Base-by-base conservation (phyloP, 2,113 vertebrate species). In the Urocynchramus pylzowi region DNA sequence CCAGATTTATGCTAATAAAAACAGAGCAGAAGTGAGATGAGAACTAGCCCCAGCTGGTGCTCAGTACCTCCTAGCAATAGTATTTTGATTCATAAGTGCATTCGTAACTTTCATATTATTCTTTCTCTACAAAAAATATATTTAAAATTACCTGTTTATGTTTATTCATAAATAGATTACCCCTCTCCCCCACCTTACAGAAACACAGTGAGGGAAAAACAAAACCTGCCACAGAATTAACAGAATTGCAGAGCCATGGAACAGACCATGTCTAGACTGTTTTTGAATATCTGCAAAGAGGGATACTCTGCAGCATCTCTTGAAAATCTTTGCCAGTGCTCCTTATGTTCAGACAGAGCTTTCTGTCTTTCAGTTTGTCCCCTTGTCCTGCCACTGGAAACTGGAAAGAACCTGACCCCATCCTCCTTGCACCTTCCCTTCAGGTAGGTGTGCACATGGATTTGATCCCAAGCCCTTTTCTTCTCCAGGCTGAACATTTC, bases 191-290 rank as follows among this genome's bases (percentile, higher is more conserved):
- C 7, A 53, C 14, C 16, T 64, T 53, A 77, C 11, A 82, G 61
- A 90, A 85, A 59, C 4, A 5, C 3, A 8, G 31, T 11, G 9
- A 1, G 3, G 10, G 5, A 13, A 69, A 37, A 67, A 3, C 9
- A 73, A 93, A 71, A 31, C 5, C 5, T 60, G 14, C 14, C 19
- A 63, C 22, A 59, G 57, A 41, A 30, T 30, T 60, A 61, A 44
- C 27, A 69, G 41, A 80, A 49, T 30, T 64, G 8, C 19, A 35
- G 27, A 65, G 70, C n/a, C 45, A 52, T 31, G 50, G 68, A 87
- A 68, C 26, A 26, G 45, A 31, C 11, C 5, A 13, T 4, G 10
- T 64, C 13, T 18, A 30, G 13, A 44, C 2, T 0, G 4, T 8
- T 71, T 87, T 8, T 52, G 9, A 61, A 7, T 77, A 52, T 63